phyloP scores from a whole-genome alignment of 1,140 invertebrate species.

The Drosophila bifasciata region DNA sequence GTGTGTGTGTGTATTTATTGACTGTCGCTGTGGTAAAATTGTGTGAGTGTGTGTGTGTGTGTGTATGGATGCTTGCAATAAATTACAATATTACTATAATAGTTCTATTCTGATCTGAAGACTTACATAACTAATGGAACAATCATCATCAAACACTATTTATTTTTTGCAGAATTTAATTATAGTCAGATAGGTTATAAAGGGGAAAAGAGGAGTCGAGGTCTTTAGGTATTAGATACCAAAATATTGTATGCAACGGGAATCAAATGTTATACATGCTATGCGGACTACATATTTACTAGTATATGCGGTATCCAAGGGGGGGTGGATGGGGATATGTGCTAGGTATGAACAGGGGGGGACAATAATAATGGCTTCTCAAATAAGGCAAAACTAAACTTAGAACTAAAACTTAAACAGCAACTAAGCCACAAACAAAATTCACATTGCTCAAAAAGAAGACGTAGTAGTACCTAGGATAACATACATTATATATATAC shows the following conservation, averaged over 20 bases:
- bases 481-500: conserved; percentile 60
- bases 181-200: not conserved
- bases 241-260: conserved; percentile 38
- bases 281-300: too few relatives aligned
- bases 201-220: conserved; percentile 17
- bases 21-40: not conserved
- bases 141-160: conserved; percentile 69
- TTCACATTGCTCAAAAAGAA: conserved; percentile 48
- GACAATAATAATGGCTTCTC: not conserved
- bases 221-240: conserved; percentile 70
- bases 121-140: conserved; percentile 75
- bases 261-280: conserved; percentile 51
- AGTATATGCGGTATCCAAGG: conserved; percentile 20
- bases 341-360: conserved; percentile 21
- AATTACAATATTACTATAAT: conserved; percentile 78
- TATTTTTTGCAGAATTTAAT: conserved; percentile 35
- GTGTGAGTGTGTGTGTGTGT: conserved; percentile 25
- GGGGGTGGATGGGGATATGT: conserved; percentile 44
- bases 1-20: conserved; percentile 40
- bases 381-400: conserved; percentile 42
- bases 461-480: conserved; percentile 29
- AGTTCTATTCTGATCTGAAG: conserved; percentile 56
- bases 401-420: conserved; percentile 21
- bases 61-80: conserved; percentile 55
- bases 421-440: conserved; percentile 40